Percentiles rank a stretch among this genome's conserved stretches.
These are phyloP conservation scores for Panthera tigris DNA, from an alignment of 2,113 vertebrate genomes.

Conservation along the genomic window DNA sequence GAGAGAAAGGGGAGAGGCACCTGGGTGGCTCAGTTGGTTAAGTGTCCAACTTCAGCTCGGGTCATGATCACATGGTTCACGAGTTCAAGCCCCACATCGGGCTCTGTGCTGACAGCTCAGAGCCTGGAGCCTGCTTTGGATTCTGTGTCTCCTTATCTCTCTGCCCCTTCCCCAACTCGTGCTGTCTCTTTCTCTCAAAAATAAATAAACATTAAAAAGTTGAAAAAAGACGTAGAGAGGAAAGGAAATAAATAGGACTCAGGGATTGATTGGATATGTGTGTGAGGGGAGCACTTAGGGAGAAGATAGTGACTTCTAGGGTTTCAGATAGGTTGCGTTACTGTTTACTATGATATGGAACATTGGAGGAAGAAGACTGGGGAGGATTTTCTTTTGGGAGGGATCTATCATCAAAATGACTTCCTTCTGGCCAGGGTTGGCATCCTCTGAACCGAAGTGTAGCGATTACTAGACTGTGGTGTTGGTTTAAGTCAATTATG, in stretches of 20 bases:
- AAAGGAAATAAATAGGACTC: slow-evolving; percentile 19
- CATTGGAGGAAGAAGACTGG: slow-evolving; percentile 16
- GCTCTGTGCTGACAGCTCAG: too few relatives aligned
- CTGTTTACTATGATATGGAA: not conserved
- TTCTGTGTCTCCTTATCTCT: too few relatives aligned
- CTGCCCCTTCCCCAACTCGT: too few relatives aligned
- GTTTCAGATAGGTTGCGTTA: not conserved
- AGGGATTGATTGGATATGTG: not conserved
- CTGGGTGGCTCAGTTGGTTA: too few relatives aligned
- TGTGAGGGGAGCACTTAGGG: not conserved
- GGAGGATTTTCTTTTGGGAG: not conserved
- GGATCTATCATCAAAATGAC: not conserved
- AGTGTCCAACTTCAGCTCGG: too few relatives aligned
- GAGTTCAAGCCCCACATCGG: too few relatives aligned
- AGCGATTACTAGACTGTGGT: not conserved
- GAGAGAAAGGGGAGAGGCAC: not conserved
- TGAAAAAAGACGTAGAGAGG: not conserved
- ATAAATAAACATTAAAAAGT: too few relatives aligned
- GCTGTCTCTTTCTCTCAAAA: too few relatives aligned
- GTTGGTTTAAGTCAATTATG: slow-evolving; percentile 3
- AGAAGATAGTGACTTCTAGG: not conserved
- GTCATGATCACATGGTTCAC: too few relatives aligned
- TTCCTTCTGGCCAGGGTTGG: not conserved
- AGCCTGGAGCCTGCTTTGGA: too few relatives aligned
- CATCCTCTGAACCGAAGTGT: slow-evolving; percentile 33